Evolutionary conservation across 2,888 invertebrate genomes (phyloP).

Genomic region (Dolichomitus sp.): DNA sequence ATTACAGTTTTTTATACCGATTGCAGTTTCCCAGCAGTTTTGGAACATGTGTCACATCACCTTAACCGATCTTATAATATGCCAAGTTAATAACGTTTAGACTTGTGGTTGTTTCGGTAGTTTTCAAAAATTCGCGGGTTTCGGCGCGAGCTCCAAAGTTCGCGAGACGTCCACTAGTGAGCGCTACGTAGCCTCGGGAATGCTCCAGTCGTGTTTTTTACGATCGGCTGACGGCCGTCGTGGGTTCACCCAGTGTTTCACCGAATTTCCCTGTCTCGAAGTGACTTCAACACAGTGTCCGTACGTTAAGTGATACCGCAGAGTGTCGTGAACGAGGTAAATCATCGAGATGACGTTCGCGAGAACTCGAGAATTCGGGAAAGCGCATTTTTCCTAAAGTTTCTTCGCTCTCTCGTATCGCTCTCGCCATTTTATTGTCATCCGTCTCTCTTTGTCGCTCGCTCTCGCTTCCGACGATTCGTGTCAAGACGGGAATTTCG

Average conservation of each 20-base stretch:
- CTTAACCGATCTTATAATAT: too few species aligned
- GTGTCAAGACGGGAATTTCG: conserved; percentile 68
- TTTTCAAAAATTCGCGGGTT: conserved; percentile 37
- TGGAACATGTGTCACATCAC: too few species aligned
- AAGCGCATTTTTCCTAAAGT: conserved; percentile 21
- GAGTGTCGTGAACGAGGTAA: conserved; percentile 61
- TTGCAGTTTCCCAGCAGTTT: too few species aligned
- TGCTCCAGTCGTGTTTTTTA: conserved; percentile 77
- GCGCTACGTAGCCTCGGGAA: conserved; percentile 54
- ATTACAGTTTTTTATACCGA: too few species aligned
- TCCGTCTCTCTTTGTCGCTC: conserved; percentile 63
- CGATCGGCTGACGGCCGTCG: conserved; percentile 74
- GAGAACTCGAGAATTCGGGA: conserved; percentile 2
- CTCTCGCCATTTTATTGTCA: conserved; percentile 82
- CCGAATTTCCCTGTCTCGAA: conserved; percentile 50
- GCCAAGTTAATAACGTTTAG: too few species aligned
- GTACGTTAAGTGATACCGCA: conserved; percentile 39
- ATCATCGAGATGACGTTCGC: neutral
- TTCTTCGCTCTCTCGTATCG: conserved; percentile 34
- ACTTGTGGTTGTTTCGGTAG: too few species aligned
- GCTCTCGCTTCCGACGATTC: conserved; percentile 57
- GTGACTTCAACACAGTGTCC: conserved; percentile 47
- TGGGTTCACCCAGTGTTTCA: conserved; percentile 65
- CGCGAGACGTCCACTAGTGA: conserved; percentile 45
- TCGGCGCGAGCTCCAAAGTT: neutral